Conservation (phyloP, 23 tunicate genomes). For the Corella eumyota region DNA sequence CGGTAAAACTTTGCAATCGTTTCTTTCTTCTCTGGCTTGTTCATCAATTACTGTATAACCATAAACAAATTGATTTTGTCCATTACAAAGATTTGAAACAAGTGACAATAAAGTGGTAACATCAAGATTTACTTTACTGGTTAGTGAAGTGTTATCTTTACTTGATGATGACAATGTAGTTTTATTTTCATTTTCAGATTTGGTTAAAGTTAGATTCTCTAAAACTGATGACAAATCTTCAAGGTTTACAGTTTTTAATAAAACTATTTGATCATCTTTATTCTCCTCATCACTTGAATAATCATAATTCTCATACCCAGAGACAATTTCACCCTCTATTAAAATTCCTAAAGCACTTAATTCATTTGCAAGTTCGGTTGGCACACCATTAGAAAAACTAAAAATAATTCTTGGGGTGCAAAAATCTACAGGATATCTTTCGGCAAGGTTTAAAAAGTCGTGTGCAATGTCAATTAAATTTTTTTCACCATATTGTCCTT, state of each 20-base stretch:
- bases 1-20: conserved; percentile 50
- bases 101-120: conserved; percentile 54
- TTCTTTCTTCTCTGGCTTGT: conserved; percentile 71
- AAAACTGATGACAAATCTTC: neutral
- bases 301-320: conserved; percentile 1
- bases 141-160: neutral
- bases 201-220: neutral
- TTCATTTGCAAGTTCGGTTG: conserved; percentile 18
- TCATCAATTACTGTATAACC: conserved; percentile 40
- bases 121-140: conserved; percentile 45
- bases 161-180: neutral
- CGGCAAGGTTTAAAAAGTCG: conserved; percentile 24
- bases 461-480: conserved; percentile 43
- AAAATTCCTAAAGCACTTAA: conserved; percentile 21
- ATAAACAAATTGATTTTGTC: conserved; percentile 21
- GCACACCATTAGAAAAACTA: conserved; percentile 60
- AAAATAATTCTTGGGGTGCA: conserved; percentile 37
- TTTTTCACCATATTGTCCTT: conserved; percentile 70
- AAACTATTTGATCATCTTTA: neutral
- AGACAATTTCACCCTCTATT: conserved; percentile 32
- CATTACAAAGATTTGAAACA: conserved; percentile 67
- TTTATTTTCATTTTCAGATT: neutral
- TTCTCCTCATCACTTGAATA: conserved; percentile 5
- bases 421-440: conserved; percentile 29
- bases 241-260: neutral